These are phyloP conservation scores for Bradynema listronoti DNA, from an alignment of 1,140 invertebrate genomes.

Conservation along the genomic window DNA sequence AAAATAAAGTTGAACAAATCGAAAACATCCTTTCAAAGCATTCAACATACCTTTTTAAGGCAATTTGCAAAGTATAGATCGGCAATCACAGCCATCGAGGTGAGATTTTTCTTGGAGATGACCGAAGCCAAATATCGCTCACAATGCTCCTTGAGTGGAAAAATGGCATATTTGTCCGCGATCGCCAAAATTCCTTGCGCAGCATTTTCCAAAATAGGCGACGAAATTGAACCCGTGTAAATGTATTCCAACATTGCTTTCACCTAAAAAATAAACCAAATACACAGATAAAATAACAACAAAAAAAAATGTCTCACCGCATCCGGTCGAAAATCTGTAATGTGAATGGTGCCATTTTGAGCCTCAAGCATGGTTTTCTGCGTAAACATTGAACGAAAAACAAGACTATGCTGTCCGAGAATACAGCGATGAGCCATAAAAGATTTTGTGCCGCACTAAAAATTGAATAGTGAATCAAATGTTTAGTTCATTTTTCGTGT, in stretches of 20 bases:
- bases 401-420: slow-evolving; percentile 48
- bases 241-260: slow-evolving; percentile 50
- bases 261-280: slow-evolving; percentile 43
- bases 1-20: not conserved
- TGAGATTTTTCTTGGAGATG: slow-evolving; percentile 39
- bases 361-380: slow-evolving; percentile 50
- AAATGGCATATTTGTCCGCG: slow-evolving; percentile 52
- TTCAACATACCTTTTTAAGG: slow-evolving; percentile 23
- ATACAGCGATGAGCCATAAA: slow-evolving; percentile 53
- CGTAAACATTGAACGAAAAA: slow-evolving; percentile 51
- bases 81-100: slow-evolving; percentile 42
- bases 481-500: slow-evolving; percentile 10
- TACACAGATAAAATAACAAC: slow-evolving; percentile 6
- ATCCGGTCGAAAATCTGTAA: slow-evolving; percentile 47
- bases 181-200: slow-evolving; percentile 43
- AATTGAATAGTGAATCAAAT: slow-evolving; percentile 10
- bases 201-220: slow-evolving; percentile 27
- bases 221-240: slow-evolving; percentile 40
- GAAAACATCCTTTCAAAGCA: not conserved
- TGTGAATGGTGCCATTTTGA: slow-evolving; percentile 45
- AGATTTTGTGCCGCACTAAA: slow-evolving; percentile 43
- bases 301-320: slow-evolving; percentile 29
- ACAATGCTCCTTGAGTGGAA: slow-evolving; percentile 50
- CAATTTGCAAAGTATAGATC: slow-evolving; percentile 45
- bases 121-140: slow-evolving; percentile 40